Percentiles rank a stretch among this genome's conserved stretches.
Conservation (phyloP, 2,888 invertebrate genomes). For the Eudasyphora cyanicolor region DNA sequence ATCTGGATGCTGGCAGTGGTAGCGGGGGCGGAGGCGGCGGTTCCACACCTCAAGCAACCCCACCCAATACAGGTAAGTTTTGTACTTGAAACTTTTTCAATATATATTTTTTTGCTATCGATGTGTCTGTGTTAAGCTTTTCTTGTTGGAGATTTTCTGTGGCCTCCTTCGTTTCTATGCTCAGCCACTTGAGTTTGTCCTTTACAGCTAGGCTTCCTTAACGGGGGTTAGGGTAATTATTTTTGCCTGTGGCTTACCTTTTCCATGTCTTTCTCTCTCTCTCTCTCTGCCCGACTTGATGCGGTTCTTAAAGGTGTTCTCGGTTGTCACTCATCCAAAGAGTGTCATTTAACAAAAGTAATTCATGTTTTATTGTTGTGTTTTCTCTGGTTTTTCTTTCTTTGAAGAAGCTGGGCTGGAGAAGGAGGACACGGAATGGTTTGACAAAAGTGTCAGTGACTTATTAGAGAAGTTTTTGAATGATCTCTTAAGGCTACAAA, state of each 20-base stretch:
- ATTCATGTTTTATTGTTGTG: background rate
- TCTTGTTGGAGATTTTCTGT: background rate
- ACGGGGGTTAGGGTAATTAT: background rate
- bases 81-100: constrained; percentile 26
- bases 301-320: background rate
- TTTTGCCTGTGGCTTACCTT: constrained; percentile 7
- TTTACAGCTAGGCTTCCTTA: background rate
- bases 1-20: constrained; percentile 62
- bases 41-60: constrained; percentile 51
- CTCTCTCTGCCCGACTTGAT: background rate
- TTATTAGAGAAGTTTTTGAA: constrained; percentile 35
- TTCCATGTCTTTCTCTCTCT: background rate
- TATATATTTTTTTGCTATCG: constrained; percentile 39
- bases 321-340: background rate
- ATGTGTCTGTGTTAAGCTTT: background rate
- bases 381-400: background rate
- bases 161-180: background rate
- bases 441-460: constrained; percentile 26
- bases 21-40: constrained; percentile 33
- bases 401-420: background rate
- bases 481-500: constrained; percentile 53
- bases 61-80: constrained; percentile 72
- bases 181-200: constrained; percentile 19
- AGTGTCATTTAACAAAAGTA: constrained; percentile 1
- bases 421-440: too few relatives aligned